Percentiles rank a stretch among this genome's conserved stretches.
These are phyloP conservation scores for Cataglyphis albicans DNA, from an alignment of 2,888 invertebrate genomes.

Conservation along the genomic window DNA sequence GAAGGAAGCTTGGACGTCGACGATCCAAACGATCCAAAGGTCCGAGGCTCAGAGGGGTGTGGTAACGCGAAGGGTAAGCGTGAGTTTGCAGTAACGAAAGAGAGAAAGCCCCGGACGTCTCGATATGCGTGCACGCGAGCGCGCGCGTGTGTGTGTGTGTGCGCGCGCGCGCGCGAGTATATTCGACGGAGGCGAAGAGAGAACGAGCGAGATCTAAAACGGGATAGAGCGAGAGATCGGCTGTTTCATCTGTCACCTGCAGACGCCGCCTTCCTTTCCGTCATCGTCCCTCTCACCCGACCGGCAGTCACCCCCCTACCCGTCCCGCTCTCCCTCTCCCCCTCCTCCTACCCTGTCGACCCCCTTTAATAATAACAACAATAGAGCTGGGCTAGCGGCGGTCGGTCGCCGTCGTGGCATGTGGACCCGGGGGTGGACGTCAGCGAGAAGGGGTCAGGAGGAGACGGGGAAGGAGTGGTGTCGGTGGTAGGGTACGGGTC, in stretches of 20 bases:
- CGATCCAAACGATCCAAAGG: conserved; percentile 73
- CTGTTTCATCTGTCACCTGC: conserved; percentile 86
- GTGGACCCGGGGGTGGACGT: conserved; percentile 75
- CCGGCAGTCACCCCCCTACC: conserved; percentile 68
- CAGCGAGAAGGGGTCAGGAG: conserved; percentile 70
- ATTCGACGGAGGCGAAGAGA: conserved; percentile 65
- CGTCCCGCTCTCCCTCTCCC: conserved; percentile 46
- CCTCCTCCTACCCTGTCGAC: conserved; percentile 60
- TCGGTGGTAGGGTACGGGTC: conserved; percentile 79
- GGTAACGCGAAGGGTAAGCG: conserved; percentile 69
- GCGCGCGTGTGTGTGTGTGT: conserved; percentile 10
- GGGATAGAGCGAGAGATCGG: conserved; percentile 75
- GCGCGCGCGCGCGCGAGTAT: conserved; percentile 60
- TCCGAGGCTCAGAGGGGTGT: conserved; percentile 68
- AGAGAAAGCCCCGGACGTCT: conserved; percentile 60
- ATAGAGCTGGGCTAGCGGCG: conserved; percentile 82
- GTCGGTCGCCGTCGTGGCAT: conserved; percentile 76
- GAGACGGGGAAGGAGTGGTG: conserved; percentile 63
- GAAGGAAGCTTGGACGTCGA: conserved; percentile 71
- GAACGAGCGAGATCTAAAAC: conserved; percentile 68
- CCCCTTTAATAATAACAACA: conserved; percentile 86
- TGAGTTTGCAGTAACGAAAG: conserved; percentile 69
- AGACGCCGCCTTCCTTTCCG: conserved; percentile 86
- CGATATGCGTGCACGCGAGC: conserved; percentile 49
- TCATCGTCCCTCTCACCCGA: conserved; percentile 84